phyloP scores from a whole-genome alignment of 2,797 vertebrate species.

The Phrynocephalus forsythii region DNA sequence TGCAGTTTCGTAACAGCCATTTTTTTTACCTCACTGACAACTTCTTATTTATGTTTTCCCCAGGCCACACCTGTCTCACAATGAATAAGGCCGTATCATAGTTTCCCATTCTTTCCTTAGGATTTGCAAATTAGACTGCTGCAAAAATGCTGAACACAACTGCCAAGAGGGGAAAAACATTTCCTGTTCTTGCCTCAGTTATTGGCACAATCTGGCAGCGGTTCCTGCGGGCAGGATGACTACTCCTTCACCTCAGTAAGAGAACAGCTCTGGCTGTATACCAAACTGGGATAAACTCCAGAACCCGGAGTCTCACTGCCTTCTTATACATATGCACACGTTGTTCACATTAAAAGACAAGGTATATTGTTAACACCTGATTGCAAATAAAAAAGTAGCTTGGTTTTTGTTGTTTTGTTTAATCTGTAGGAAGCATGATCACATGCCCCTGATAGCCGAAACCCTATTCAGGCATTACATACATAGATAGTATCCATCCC shows the following conservation, averaged over 20 bases:
- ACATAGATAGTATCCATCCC: neutral
- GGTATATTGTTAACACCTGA: conserved; percentile 16
- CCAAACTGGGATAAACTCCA: conserved; percentile 41
- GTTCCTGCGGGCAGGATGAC: conserved; percentile 28
- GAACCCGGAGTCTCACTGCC: conserved; percentile 16
- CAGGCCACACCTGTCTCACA: neutral
- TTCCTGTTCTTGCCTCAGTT: conserved; percentile 33
- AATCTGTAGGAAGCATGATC: neutral
- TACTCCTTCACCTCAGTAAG: neutral
- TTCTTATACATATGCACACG: neutral
- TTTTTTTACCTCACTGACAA: conserved; percentile 3
- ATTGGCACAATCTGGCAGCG: conserved; percentile 13
- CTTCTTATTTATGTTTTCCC: conserved; percentile 24
- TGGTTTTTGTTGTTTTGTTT: neutral
- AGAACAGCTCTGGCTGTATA: conserved; percentile 47
- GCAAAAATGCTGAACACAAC: neutral
- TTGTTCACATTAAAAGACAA: conserved; percentile 24
- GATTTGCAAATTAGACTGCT: conserved; percentile 17
- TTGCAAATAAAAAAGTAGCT: neutral
- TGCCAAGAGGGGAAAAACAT: conserved; percentile 26
- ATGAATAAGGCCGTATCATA: neutral
- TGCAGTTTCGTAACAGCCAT: conserved; percentile 3
- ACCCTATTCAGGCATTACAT: neutral
- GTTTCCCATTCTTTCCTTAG: neutral
- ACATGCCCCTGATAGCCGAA: neutral